A percentile compares a stretch with the other conserved stretches of the same genome.
These are phyloP conservation scores for Epizoanthus illoricatus DNA, from an alignment of 92 coral and sea anemone species.

Conservation along the genomic window DNA sequence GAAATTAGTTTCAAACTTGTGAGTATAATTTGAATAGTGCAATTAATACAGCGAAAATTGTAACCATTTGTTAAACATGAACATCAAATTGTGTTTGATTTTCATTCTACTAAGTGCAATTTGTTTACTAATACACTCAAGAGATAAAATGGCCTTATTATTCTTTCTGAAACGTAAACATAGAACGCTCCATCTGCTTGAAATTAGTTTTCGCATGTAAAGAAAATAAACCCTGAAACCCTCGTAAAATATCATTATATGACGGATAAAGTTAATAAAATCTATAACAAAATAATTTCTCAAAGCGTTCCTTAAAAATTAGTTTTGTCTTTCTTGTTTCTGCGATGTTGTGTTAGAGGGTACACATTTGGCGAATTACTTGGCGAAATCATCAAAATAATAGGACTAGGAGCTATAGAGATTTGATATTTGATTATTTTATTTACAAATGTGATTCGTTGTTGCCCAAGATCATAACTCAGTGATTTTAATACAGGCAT, in stretches of 20 bases:
- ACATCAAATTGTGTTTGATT: conserved; percentile 67
- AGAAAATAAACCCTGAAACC: conserved; percentile 37
- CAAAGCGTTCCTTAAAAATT: conserved; percentile 21
- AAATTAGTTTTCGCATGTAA: conserved; percentile 54
- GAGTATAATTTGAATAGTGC: conserved; percentile 66
- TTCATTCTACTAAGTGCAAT: conserved; percentile 82
- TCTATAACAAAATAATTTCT: conserved; percentile 18
- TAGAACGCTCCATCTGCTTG: conserved; percentile 51
- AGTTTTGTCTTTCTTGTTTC: neutral
- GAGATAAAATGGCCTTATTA: conserved; percentile 72
- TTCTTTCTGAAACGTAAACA: conserved; percentile 56
- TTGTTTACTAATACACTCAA: conserved; percentile 68
- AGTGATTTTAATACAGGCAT: conserved; percentile 33
- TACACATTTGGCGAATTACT: conserved; percentile 20
- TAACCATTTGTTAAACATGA: conserved; percentile 77
- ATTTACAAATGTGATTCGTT: conserved; percentile 13
- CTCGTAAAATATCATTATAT: conserved; percentile 38
- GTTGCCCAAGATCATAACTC: conserved; percentile 32
- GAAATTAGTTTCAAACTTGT: conserved; percentile 68
- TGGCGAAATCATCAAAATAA: conserved; percentile 22
- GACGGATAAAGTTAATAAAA: conserved; percentile 16
- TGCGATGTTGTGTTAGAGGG: neutral
- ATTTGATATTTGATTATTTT: conserved; percentile 1
- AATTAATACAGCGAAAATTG: conserved; percentile 63
- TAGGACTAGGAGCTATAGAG: conserved; percentile 10